Evolutionary conservation across 2,113 vertebrate species (phyloP).

Genomic region (Lophochroa leadbeateri): DNA sequence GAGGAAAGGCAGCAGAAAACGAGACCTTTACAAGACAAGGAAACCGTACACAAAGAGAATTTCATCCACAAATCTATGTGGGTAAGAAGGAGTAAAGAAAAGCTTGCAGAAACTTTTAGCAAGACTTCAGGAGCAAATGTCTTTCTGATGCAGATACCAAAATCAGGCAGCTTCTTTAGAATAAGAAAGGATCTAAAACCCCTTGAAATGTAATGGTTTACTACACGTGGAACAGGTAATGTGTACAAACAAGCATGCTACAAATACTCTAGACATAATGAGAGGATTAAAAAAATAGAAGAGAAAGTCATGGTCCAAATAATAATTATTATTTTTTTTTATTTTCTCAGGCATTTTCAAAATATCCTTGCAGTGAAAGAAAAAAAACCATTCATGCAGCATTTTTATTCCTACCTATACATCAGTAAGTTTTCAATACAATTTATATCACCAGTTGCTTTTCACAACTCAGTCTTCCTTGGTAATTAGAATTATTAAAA

Average conservation of each 20-base stretch:
- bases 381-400: not conserved
- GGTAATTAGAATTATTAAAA: not conserved
- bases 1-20: constrained; percentile 34
- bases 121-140: not conserved
- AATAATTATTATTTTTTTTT: not conserved
- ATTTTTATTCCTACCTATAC: not conserved
- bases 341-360: not conserved
- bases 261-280: not conserved
- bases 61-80: not conserved
- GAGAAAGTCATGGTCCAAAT: not conserved
- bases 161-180: not conserved
- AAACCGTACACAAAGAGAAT: constrained; percentile 10
- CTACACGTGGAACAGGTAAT: not conserved
- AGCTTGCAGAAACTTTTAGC: not conserved
- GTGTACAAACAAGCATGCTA: not conserved
- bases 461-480: not conserved
- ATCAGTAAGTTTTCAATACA: not conserved
- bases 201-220: not conserved
- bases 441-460: not conserved
- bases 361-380: not conserved
- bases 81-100: not conserved
- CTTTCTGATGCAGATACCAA: not conserved
- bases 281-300: not conserved
- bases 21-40: not conserved
- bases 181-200: not conserved